These are phyloP conservation scores for Spodoptera frugiperda DNA, from an alignment of 1,140 invertebrate genomes.

Conservation along the genomic window DNA sequence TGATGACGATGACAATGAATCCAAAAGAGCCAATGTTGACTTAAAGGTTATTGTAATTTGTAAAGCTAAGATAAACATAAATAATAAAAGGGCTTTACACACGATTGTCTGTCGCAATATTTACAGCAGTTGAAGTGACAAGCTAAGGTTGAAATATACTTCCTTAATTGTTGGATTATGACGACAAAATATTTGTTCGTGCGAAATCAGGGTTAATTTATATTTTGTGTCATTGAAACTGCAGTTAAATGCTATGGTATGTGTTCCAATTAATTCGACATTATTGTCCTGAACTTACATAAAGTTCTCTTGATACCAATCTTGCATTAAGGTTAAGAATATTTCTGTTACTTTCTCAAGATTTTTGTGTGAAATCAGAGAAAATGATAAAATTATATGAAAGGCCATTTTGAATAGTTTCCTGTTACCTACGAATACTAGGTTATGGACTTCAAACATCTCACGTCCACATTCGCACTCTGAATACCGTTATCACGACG, in stretches of 20 bases:
- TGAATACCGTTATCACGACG: slow-evolving; percentile 61
- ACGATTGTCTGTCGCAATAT: slow-evolving; percentile 14
- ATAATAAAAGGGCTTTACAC: slow-evolving; percentile 20
- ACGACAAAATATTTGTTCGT: slow-evolving; percentile 25
- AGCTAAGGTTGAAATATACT: slow-evolving; percentile 36
- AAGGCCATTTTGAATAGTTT: slow-evolving; percentile 27
- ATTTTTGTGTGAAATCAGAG: slow-evolving; percentile 26
- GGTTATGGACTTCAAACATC: slow-evolving; percentile 49
- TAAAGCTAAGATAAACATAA: slow-evolving; percentile 16
- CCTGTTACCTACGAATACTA: slow-evolving; percentile 44
- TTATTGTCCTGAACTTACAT: slow-evolving; percentile 7
- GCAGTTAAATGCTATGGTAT: slow-evolving; percentile 11
- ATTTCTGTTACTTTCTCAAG: slow-evolving; percentile 17
- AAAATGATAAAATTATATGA: slow-evolving; percentile 25
- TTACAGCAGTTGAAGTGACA: slow-evolving; percentile 20
- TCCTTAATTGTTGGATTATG: slow-evolving; percentile 32
- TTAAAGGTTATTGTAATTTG: slow-evolving; percentile 8
- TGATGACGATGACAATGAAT: too few species aligned
- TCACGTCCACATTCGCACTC: slow-evolving; percentile 55
- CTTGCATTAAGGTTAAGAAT: slow-evolving; percentile 5
- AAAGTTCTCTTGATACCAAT: slow-evolving; percentile 7
- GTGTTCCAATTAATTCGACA: background rate
- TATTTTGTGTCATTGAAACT: slow-evolving; percentile 27
- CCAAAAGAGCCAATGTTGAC: background rate
- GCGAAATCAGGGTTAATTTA: slow-evolving; percentile 12